A percentile compares a stretch with the other conserved stretches of the same genome.
phyloP scores from a whole-genome alignment of 2,888 invertebrate genomes.

The Anoplius nigerrimus region DNA sequence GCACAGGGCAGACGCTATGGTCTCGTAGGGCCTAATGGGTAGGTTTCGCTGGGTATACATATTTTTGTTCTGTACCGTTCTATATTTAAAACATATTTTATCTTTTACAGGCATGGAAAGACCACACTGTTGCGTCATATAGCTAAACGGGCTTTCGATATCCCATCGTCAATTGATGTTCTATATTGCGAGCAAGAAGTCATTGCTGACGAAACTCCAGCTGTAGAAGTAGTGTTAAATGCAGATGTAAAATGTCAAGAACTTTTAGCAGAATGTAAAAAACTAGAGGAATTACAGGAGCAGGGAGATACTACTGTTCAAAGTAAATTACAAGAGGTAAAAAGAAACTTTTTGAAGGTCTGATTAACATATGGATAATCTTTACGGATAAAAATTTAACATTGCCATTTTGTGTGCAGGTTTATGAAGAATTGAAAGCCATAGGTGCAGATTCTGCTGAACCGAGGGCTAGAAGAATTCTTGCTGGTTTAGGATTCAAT shows the following conservation, averaged over 20 bases:
- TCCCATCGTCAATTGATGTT: slow-evolving; percentile 97
- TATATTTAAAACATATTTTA: slow-evolving; percentile 1
- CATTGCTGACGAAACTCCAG: slow-evolving; percentile 93
- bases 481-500: slow-evolving; percentile 97
- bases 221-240: slow-evolving; percentile 94
- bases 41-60: slow-evolving; percentile 53
- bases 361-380: slow-evolving; percentile 3
- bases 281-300: slow-evolving; percentile 85
- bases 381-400: neutral
- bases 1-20: slow-evolving; percentile 97
- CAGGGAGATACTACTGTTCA: slow-evolving; percentile 85
- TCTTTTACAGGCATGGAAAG: slow-evolving; percentile 89
- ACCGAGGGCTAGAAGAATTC: slow-evolving; percentile 94
- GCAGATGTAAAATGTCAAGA: slow-evolving; percentile 93
- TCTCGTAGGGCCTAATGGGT: slow-evolving; percentile 98
- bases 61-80: slow-evolving; percentile 5
- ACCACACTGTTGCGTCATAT: slow-evolving; percentile 97
- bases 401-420: slow-evolving; percentile 73
- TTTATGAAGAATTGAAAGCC: slow-evolving; percentile 95
- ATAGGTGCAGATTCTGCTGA: slow-evolving; percentile 99
- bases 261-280: slow-evolving; percentile 88
- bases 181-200: slow-evolving; percentile 99
- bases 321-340: slow-evolving; percentile 87
- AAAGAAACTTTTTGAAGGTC: slow-evolving; percentile 12
- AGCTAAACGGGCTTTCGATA: slow-evolving; percentile 91